Percentiles rank a stretch among this genome's conserved stretches.
phyloP scores from a whole-genome alignment of 2,113 vertebrate species.

The Alouatta palliata region DNA sequence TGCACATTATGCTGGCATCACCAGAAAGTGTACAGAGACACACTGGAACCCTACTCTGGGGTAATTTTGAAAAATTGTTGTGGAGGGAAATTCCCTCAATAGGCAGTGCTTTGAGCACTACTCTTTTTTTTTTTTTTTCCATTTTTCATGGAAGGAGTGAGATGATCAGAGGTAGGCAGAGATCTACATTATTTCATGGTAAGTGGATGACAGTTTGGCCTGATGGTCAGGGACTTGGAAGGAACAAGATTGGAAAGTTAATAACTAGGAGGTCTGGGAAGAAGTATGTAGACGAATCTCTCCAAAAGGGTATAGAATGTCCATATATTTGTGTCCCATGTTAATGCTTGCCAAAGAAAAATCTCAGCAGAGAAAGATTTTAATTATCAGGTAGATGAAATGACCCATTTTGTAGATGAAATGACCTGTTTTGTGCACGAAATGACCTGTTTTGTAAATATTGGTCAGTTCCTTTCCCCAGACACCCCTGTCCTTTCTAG shows the following conservation, averaged over 20 bases:
- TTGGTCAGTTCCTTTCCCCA: not conserved
- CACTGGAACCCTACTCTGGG: not conserved
- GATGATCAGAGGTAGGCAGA: not conserved
- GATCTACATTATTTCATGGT: not conserved
- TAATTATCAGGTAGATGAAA: not conserved
- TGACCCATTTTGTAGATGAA: not conserved
- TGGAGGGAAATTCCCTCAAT: not conserved
- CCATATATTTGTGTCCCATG: not conserved
- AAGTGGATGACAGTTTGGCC: not conserved
- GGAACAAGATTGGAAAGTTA: not conserved
- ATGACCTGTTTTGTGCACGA: not conserved
- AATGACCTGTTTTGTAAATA: not conserved
- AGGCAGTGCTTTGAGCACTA: not conserved
- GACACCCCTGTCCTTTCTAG: not conserved
- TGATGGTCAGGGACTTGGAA: not conserved
- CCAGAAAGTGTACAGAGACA: not conserved
- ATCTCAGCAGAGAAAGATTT: not conserved
- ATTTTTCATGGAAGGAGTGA: not conserved
- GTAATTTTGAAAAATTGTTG: not conserved
- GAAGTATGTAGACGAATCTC: not conserved
- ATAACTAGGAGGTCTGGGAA: not conserved
- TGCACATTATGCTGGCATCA: not conserved
- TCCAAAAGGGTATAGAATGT: not conserved
- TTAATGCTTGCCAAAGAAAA: not conserved
- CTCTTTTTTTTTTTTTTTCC: fast-evolving